Conservation (phyloP, 2,113 vertebrate species). For the Nannobrachium achirus region DNA sequence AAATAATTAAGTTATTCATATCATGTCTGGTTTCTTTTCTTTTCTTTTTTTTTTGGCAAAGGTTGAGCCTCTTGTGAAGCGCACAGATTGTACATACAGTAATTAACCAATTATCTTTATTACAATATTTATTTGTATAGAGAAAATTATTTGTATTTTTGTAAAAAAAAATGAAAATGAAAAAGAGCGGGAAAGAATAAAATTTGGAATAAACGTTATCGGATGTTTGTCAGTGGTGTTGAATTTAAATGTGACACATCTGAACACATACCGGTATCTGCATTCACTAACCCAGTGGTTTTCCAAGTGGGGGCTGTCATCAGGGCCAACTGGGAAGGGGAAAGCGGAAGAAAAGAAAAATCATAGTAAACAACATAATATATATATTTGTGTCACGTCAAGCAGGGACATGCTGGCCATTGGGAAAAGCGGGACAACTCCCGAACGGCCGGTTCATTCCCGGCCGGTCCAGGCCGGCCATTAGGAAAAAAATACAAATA, state of each 20-base stretch:
- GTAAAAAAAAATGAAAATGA: constrained; percentile 58
- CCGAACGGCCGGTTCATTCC: too few relatives aligned
- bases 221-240: constrained; percentile 19
- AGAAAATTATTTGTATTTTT: constrained; percentile 79
- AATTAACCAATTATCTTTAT: constrained; percentile 49
- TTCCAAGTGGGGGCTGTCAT: too few relatives aligned
- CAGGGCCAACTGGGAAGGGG: too few relatives aligned
- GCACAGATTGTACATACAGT: constrained; percentile 59
- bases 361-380: too few relatives aligned
- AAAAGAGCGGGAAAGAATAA: constrained; percentile 42
- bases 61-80: constrained; percentile 75
- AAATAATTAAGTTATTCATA: constrained; percentile 74
- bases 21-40: constrained; percentile 47
- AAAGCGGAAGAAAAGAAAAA: too few relatives aligned
- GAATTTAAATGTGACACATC: not conserved
- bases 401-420: too few relatives aligned
- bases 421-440: too few relatives aligned
- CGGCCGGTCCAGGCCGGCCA: too few relatives aligned
- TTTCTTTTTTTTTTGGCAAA: constrained; percentile 33
- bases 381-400: too few relatives aligned
- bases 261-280: not conserved
- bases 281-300: too few relatives aligned
- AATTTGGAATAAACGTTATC: constrained; percentile 37
- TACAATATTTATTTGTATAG: constrained; percentile 82
- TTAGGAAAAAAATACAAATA: too few relatives aligned